Conservation (phyloP, 2,797 vertebrate genomes). For the Urosaurus nigricauda region DNA sequence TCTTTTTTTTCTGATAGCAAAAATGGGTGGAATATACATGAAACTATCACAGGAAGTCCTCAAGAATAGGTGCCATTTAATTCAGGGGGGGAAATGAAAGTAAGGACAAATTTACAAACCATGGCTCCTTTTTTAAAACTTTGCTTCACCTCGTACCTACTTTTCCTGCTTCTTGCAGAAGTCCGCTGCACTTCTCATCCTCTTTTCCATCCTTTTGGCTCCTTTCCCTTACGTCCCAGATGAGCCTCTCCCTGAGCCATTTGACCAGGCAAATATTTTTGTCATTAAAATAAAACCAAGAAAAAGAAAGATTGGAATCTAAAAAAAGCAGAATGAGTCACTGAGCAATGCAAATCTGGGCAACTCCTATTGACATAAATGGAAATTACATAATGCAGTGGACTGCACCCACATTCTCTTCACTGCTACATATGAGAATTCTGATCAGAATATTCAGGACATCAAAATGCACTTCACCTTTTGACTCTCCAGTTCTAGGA, state of each 20-base stretch:
- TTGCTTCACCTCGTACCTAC: no score
- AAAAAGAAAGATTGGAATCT: conserved; percentile 38
- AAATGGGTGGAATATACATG: no score
- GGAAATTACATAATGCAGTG: background rate
- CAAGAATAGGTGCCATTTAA: no score
- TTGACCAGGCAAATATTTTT: conserved; percentile 51
- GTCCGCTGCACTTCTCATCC: no score
- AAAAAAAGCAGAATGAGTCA: conserved; percentile 60
- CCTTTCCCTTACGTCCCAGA: background rate
- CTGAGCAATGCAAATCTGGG: conserved; percentile 48
- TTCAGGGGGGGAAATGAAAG: no score
- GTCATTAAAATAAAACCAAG: background rate
- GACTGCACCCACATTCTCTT: background rate
- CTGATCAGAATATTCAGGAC: conserved; percentile 12
- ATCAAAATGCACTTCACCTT: conserved; percentile 38
- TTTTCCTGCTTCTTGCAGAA: no score
- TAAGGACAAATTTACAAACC: no score
- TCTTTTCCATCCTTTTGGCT: no score
- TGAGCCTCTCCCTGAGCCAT: conserved; percentile 40
- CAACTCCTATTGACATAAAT: background rate
- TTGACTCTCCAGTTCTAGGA: conserved; percentile 54
- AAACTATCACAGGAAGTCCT: no score
- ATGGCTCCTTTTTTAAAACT: no score
- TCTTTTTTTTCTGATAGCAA: no score
- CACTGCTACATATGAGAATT: background rate